A percentile compares a stretch with the other conserved stretches of the same genome.
phyloP scores from a whole-genome alignment of 2,888 invertebrate species.

The Apocheima hispidaria region DNA sequence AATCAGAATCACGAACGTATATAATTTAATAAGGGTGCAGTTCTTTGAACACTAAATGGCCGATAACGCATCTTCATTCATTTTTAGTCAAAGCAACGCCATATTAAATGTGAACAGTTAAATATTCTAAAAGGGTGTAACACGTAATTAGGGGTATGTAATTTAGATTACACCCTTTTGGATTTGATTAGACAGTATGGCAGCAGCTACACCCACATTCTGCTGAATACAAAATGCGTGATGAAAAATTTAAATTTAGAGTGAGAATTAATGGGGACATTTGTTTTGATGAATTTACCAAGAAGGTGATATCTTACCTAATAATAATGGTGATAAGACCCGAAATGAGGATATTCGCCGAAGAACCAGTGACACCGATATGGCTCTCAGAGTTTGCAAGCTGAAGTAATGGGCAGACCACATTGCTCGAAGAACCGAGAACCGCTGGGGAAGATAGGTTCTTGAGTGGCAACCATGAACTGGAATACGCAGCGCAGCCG shows the following conservation, averaged over 20 bases:
- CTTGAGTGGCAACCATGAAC: too few species aligned
- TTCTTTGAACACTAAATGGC: background rate
- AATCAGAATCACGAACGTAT: too few species aligned
- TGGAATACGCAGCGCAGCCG: too few species aligned
- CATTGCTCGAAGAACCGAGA: too few species aligned
- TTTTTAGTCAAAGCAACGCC: conserved; percentile 10
- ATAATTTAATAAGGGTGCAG: too few species aligned
- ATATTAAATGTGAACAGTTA: conserved; percentile 30
- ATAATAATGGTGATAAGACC: too few species aligned
- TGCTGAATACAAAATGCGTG: conserved; percentile 4
- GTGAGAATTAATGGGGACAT: background rate
- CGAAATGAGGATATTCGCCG: too few species aligned
- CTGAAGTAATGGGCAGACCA: too few species aligned
- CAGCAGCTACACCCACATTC: conserved; percentile 10
- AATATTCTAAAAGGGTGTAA: conserved; percentile 33
- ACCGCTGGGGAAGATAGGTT: too few species aligned
- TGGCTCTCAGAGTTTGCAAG: too few species aligned
- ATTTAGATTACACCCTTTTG: conserved; percentile 31
- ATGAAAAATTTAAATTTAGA: background rate
- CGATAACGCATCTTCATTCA: background rate
- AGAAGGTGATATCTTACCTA: too few species aligned
- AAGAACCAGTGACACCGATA: too few species aligned
- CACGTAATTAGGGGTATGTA: conserved; percentile 33
- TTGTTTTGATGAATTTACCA: background rate
- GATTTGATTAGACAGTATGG: conserved; percentile 28